Evolutionary conservation across 2,888 invertebrate species (phyloP), one percentile per base, ranked within the genome.

Genomic region (Sarcophaga subvicina): DNA sequence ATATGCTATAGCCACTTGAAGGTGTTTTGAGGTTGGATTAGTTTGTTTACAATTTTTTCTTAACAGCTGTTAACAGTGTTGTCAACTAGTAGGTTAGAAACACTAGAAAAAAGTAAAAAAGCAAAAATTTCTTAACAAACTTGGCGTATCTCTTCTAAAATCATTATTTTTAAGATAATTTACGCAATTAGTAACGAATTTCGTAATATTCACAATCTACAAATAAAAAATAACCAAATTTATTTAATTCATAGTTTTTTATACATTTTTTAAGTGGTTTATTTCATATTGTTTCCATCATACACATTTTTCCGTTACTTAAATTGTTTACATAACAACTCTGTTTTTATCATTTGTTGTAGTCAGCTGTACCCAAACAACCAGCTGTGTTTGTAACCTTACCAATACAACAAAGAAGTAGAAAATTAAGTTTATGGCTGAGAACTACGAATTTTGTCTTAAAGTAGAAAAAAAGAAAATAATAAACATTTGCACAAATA

Each of bases 21-120:
- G 25, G n/a, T 64, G 14, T 20, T 14, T 67, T 59, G 14, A 72
- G 83, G 83, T 83, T 83, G 72, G 59, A 45, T 66, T 37, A 0
- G 3, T 37, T 78, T 78, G 72, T 78, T 77, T 78, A 77, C 71
- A 47, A 11, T 12, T 59, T 25, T 60, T 45, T 8, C 45, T 5
- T 11, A 78, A 12, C 85, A 85, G 85, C 85, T 85, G 85, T 59
- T 59, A 59, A 14, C 1, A 47, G 17, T 70, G 37, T 3, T 77
- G 60, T 67, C 77, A 45, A 63, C 11, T 59, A 37, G 5, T 12
- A 47, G 22, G 12, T 66, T 12, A 54, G 17, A 54, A 54, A 10
- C 4, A 17, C 14, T 54, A 54, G 17, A 1, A 54, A 54, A 2
- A 54, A 37, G 2, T 37, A 10, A 10, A 37, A 37, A 10, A 10